These are phyloP conservation scores for Syngnathus acus DNA, from an alignment of 2,797 vertebrate species.

Conservation along the genomic window DNA sequence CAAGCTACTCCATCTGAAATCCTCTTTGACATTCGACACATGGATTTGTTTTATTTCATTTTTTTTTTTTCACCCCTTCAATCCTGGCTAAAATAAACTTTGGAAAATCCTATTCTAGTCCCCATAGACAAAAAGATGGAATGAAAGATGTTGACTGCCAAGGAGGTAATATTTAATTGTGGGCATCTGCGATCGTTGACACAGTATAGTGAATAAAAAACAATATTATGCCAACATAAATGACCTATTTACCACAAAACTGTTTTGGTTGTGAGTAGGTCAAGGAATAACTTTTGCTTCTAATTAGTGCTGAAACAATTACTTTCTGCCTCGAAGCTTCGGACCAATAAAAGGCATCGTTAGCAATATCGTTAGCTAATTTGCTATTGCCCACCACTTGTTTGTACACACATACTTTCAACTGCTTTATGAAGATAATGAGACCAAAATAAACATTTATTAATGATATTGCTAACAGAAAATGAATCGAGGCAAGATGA, in stretches of 20 bases:
- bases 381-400: no score
- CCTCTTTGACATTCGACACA: neutral
- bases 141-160: neutral
- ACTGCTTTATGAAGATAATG: no score
- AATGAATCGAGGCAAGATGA: no score
- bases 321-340: no score
- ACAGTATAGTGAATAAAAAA: neutral
- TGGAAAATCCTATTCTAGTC: neutral
- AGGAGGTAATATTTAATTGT: neutral
- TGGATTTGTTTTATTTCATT: slow-evolving; percentile 1
- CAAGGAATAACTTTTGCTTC: neutral
- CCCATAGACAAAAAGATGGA: neutral
- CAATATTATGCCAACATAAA: neutral
- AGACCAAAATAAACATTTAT: no score
- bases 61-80: no score
- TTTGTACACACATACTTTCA: no score
- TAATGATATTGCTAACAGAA: no score
- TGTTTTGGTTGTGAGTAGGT: neutral
- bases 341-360: no score
- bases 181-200: neutral
- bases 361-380: no score
- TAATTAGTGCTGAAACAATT: no score
- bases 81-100: neutral
- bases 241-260: neutral
- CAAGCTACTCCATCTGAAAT: slow-evolving; percentile 18